phyloP scores from a whole-genome alignment of 2,888 invertebrate species.

The Clunio marinus region DNA sequence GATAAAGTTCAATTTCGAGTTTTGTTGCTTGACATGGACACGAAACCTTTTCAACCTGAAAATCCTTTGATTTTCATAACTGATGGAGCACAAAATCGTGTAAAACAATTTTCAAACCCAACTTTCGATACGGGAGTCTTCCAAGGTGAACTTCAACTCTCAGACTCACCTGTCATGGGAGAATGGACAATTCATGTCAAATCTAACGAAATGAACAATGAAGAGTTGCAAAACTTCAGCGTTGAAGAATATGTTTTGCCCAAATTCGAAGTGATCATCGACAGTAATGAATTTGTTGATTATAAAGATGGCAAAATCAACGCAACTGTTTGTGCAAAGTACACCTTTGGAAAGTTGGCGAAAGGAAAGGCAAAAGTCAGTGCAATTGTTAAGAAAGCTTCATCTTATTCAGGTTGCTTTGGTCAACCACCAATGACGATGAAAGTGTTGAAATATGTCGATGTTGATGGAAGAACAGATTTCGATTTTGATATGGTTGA shows the following conservation, averaged over 20 bases:
- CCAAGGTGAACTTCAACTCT: constrained; percentile 69
- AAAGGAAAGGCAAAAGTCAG: constrained; percentile 80
- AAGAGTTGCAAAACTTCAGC: constrained; percentile 51
- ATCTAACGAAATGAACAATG: constrained; percentile 57
- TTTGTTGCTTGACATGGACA: constrained; percentile 67
- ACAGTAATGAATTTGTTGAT: constrained; percentile 74
- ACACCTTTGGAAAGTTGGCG: constrained; percentile 81
- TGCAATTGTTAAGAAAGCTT: constrained; percentile 81
- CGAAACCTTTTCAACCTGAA: constrained; percentile 57
- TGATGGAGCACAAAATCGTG: constrained; percentile 73
- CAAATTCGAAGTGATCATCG: constrained; percentile 84
- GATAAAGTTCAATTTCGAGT: constrained; percentile 78
- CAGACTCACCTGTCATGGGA: constrained; percentile 78
- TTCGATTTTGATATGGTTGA: constrained; percentile 73
- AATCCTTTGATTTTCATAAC: constrained; percentile 44
- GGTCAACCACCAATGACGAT: too few relatives aligned
- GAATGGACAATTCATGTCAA: constrained; percentile 77
- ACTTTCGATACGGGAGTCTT: constrained; percentile 69
- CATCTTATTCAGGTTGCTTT: too few relatives aligned
- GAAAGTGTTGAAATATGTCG: constrained; percentile 68
- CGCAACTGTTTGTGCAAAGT: constrained; percentile 76
- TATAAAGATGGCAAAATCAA: constrained; percentile 73
- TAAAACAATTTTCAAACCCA: constrained; percentile 73
- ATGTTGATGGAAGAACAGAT: constrained; percentile 61
- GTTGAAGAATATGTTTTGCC: constrained; percentile 91